Base-by-base conservation (phyloP, 2,888 invertebrate genomes). In the Apomyelois bistriatella region DNA sequence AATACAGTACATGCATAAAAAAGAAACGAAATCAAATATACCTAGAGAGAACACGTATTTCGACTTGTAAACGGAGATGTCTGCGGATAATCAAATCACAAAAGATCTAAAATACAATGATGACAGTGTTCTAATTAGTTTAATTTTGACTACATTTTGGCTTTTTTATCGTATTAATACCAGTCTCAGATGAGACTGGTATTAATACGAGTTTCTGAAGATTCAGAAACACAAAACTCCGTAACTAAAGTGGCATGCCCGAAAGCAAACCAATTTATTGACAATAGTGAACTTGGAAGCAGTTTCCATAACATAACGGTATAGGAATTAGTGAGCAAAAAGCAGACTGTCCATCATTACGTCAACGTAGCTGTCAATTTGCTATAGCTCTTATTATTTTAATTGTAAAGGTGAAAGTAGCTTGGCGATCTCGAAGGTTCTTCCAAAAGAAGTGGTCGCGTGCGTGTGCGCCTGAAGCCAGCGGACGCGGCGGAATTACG, bases 401-500 rank as follows among this genome's bases (percentile, higher is more conserved):
- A n/a, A 54, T 32, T 54, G 59, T 71, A 80, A 65, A 59, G 73
- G 58, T 64, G 62, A 64, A 57, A 69, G 71, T 76, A 51, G 64
- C 60, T 57, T 70, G 72, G 56, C 59, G 53, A 54, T 62, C 64
- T 63, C 64, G 62, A 60, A 64, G 55, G 61, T 71, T 76, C 76
- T 81, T 71, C 80, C 77, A 79, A 66, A 65, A 38, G 48, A 10
- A 40, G 47, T 15, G 16, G 74, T 80, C 77, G 83, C 82, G 82
- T 87, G 89, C 87, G 82, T 86, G 86, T 65, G 75, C 79, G 83
- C 88, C 82, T 63, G 74, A 67, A 78, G 85, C 80, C 68, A 68
- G 70, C 80, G 83, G 84, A 82, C 82, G 82, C 78, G 72, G 78
- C 68, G 72, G 81, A 87, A 89, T 89, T 89, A 88, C 74, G 74